phyloP scores from a whole-genome alignment of 2,797 vertebrate genomes.

The Paratrypauchen microcephalus region DNA sequence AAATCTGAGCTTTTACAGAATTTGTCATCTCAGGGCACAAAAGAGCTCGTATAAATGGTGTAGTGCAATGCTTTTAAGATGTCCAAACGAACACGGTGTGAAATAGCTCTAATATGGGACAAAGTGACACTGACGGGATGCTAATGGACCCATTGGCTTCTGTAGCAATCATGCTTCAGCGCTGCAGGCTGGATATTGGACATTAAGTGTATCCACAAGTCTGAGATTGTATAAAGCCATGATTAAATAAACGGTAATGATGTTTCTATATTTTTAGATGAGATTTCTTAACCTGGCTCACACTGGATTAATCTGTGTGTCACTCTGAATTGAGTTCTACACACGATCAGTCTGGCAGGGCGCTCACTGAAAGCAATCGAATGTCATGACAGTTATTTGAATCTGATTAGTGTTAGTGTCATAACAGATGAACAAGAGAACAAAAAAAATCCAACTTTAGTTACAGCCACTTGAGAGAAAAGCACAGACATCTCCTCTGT shows the following conservation, averaged over 20 bases:
- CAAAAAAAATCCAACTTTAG: too few relatives aligned
- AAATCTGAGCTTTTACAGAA: slow-evolving; percentile 18
- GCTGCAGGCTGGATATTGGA: neutral
- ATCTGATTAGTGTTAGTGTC: too few relatives aligned
- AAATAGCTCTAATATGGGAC: slow-evolving; percentile 27
- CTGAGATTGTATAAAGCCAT: neutral
- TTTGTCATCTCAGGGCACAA: slow-evolving; percentile 37
- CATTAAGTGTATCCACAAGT: neutral
- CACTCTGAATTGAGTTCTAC: too few relatives aligned
- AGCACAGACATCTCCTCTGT: too few relatives aligned
- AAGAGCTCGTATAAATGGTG: slow-evolving; percentile 45
- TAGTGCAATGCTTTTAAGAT: slow-evolving; percentile 17
- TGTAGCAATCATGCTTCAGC: slow-evolving; percentile 11
- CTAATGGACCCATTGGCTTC: slow-evolving; percentile 27
- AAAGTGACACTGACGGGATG: slow-evolving; percentile 32
- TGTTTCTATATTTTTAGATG: neutral
- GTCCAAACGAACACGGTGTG: slow-evolving; percentile 39
- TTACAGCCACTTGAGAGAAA: too few relatives aligned
- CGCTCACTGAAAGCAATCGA: too few relatives aligned
- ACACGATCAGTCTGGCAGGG: too few relatives aligned
- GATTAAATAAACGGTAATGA: neutral
- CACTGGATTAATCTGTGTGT: too few relatives aligned
- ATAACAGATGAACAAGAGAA: too few relatives aligned
- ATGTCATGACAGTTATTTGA: too few relatives aligned
- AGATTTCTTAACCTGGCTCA: too few relatives aligned